These are phyloP conservation scores for Coccyzus lansbergi DNA, from an alignment of 2,797 vertebrate species.

Conservation along the genomic window DNA sequence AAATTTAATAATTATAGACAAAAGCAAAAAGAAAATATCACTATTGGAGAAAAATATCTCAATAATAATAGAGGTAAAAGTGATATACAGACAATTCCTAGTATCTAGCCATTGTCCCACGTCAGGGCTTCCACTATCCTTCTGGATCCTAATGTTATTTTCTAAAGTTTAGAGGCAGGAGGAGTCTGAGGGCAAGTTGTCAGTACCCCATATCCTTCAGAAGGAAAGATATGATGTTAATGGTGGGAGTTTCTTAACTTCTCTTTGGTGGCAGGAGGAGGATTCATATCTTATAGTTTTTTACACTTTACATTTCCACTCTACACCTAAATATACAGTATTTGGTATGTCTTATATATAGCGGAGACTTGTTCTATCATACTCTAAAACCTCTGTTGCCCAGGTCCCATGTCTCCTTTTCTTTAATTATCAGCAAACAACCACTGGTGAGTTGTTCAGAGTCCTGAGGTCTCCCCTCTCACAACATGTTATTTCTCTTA, in stretches of 20 bases:
- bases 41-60: background rate
- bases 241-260: background rate
- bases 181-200: background rate
- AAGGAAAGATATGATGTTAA: background rate
- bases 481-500: fast-evolving
- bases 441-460: background rate
- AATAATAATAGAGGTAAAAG: background rate
- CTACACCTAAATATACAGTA: fast-evolving
- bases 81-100: background rate
- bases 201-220: background rate
- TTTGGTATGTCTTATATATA: background rate
- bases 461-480: background rate
- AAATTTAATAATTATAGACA: background rate
- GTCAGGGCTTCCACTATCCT: background rate
- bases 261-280: background rate
- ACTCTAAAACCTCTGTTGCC: background rate
- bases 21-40: background rate
- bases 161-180: background rate
- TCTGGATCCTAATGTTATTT: background rate
- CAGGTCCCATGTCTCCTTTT: background rate
- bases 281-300: background rate
- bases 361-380: background rate
- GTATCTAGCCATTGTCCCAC: background rate
- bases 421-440: background rate
- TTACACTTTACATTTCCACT: background rate